These are phyloP conservation scores for Agrotis segetum DNA, from an alignment of 2,888 invertebrate species.

Conservation along the genomic window DNA sequence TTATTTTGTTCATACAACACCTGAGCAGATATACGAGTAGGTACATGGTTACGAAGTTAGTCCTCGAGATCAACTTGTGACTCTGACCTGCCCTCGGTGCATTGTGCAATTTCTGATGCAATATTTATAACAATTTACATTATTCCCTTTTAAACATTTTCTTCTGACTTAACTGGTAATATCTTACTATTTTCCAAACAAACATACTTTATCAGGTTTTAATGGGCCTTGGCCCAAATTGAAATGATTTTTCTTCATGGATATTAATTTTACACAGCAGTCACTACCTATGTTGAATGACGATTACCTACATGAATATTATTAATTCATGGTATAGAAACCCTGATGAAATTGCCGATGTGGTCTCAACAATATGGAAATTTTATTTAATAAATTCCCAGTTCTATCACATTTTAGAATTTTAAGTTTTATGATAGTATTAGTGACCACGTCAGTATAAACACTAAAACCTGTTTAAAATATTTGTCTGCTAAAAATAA, in stretches of 20 bases:
- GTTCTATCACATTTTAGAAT: too few relatives aligned
- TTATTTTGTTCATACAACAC: constrained; percentile 11
- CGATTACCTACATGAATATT: constrained; percentile 52
- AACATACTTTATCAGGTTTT: constrained; percentile 62
- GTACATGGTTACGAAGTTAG: constrained; percentile 17
- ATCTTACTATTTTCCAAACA: constrained; percentile 54
- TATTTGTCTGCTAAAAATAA: constrained; percentile 17
- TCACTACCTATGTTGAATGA: constrained; percentile 45
- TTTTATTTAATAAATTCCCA: not conserved
- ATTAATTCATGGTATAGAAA: constrained; percentile 47
- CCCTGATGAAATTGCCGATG: constrained; percentile 29
- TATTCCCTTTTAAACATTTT: constrained; percentile 53
- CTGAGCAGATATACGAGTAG: too few relatives aligned
- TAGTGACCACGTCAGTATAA: too few relatives aligned
- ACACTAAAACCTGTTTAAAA: too few relatives aligned
- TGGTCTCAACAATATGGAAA: constrained; percentile 6
- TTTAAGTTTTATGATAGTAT: too few relatives aligned
- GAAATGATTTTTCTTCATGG: constrained; percentile 63
- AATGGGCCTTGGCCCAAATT: constrained; percentile 67
- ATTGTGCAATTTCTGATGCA: constrained; percentile 79
- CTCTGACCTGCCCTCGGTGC: constrained; percentile 62
- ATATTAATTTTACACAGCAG: constrained; percentile 54
- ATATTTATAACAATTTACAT: constrained; percentile 67
- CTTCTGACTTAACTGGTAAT: constrained; percentile 49
- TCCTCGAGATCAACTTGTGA: constrained; percentile 53